Evolutionary conservation across 2,797 vertebrate genomes (phyloP), one percentile per base, ranked within the genome.

Genomic region (Typhlichthys eigenmanni): DNA sequence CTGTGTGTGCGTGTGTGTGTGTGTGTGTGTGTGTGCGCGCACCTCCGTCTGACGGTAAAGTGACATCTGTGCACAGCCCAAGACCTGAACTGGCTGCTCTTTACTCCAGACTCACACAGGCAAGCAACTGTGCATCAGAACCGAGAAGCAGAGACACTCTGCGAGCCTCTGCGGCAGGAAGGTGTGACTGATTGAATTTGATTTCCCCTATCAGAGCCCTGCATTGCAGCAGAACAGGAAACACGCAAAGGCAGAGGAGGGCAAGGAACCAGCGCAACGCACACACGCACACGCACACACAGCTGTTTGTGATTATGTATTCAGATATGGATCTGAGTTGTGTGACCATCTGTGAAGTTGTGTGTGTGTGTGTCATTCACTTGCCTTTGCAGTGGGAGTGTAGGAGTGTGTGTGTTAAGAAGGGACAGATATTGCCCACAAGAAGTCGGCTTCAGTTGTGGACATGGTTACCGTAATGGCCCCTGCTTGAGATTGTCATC

Each of bases 181-280:
- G 72, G 81, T 62, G 51, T 77, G 69, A 83, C 85, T 80, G 79
- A 85, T 85, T 82, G 78, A 83, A 88, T 76, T 81, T 74, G 76
- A 87, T 86, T 84, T 83, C 58, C 76, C 64, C 67, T 83, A 45
- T 43, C 71, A 63, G 70, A 65, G 75, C 72, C 80, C 85, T 82
- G 80, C 78, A 73, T 81, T 34, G 61, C 72, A 47, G 68, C 62
- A 58, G 60, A 82, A 79, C 68, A 54, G 64, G 51, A 80, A 72
- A 80, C 70, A 69, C 19, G 71, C 62, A 55, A 72, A 69, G 78
- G 70, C 73, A 73, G 78, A 83, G 69, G 66, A 83, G 82, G 81
- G 46, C 16, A 47, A 74, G 71, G 76, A 58, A 72, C 52, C 53
- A 43, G 45, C 59, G 55, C 63, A 34, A 56, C 55, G 2, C 13